These are phyloP conservation scores for Drosophila nigricruria DNA, from an alignment of 2,888 invertebrate species.

Conservation along the genomic window DNA sequence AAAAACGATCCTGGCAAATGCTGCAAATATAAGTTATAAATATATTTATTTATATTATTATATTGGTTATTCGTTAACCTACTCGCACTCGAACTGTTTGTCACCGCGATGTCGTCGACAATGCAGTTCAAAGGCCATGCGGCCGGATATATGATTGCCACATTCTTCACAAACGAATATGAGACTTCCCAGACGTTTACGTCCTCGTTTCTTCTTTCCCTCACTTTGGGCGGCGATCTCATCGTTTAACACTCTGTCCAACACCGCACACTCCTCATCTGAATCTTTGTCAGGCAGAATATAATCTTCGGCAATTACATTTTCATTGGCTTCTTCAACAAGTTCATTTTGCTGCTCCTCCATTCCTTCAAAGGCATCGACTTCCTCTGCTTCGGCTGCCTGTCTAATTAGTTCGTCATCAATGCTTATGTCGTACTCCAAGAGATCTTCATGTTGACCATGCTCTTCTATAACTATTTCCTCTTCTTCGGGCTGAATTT, in stretches of 20 bases:
- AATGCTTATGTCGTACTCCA: conserved; percentile 48
- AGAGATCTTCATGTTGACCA: conserved; percentile 17
- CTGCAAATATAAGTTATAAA: conserved; percentile 21
- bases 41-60: neutral
- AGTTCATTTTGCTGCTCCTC: conserved; percentile 4
- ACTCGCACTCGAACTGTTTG: conserved; percentile 71
- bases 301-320: conserved; percentile 11
- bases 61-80: conserved; percentile 20
- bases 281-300: conserved; percentile 33
- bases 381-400: conserved; percentile 9
- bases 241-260: conserved; percentile 45
- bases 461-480: conserved; percentile 7
- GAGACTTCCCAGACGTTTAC: conserved; percentile 38
- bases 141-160: conserved; percentile 67
- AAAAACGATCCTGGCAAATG: conserved; percentile 65
- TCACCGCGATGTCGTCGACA: conserved; percentile 74
- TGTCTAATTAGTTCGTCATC: conserved; percentile 36
- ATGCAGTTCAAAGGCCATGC: conserved; percentile 70
- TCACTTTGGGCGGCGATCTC: conserved; percentile 37
- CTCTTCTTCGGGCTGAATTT: conserved; percentile 12
- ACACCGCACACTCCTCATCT: conserved; percentile 46
- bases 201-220: conserved; percentile 32
- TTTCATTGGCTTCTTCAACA: neutral
- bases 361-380: neutral
- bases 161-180: conserved; percentile 68